Base-by-base conservation (phyloP, 2,797 vertebrate species). In the Pogonophryne albipinna region DNA sequence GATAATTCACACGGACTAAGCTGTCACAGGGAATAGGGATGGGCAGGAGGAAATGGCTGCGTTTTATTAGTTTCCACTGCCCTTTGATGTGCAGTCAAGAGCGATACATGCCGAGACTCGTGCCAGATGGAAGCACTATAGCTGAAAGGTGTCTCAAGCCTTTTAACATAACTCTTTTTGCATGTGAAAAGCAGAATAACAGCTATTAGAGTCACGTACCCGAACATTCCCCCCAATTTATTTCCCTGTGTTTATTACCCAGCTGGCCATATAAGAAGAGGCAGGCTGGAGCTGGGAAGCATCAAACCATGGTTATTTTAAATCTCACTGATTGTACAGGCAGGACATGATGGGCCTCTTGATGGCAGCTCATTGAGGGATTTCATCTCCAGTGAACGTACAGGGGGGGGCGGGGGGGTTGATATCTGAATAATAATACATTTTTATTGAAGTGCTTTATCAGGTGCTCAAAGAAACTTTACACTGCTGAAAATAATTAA, bases 1-100 rank as follows among this genome's bases (percentile, higher is more conserved):
- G 93, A 94, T 94, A 93, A 94, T 93, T 94, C 91, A 94, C 87
- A 89, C 86, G 74, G 82, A 88, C 87, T 92, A 93, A 93, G 86
- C 89, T 89, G 89, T 93, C 78, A 58, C 82, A 47, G 93, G 91
- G 91, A 93, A 93, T 90, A 89, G 89, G 86, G 87, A 80, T 82
- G 85, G 88, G 89, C 74, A 41, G 81, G 84, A 85, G 88, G 85
- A 93, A 92, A 92, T 85, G 86, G 85, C 89, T 86, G 74, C 46
- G 87, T 92, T 93, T 91, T 91, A 91, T 90, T 86, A 88, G 85
- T 88, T 90, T 89, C 80, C 76, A 82, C 84, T 86, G 84, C 64
- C 83, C 91, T 94, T 93, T 93, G 92, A 94, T 92, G 91, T 92
- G 85, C 83, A 90, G 87, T 92, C 90, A 89, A 88, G 83, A 89